A percentile compares a stretch with the other conserved stretches of the same genome.
phyloP scores from a whole-genome alignment of 2,888 invertebrate genomes.

The Lithosia quadra region DNA sequence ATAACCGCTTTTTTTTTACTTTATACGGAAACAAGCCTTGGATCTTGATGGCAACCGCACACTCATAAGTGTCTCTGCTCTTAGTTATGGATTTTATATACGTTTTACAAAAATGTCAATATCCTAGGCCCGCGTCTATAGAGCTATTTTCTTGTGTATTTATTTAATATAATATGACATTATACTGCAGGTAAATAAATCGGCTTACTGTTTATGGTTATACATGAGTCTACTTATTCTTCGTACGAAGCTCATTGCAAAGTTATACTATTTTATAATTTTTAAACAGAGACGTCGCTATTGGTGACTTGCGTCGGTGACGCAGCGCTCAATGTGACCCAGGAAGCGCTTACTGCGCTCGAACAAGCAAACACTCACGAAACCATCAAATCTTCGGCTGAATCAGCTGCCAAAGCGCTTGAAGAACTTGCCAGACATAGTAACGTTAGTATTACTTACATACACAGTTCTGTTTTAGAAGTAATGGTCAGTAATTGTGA shows the following conservation, averaged over 20 bases:
- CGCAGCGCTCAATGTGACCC: slow-evolving; percentile 70
- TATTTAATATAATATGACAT: background rate
- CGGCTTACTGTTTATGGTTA: background rate
- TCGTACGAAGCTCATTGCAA: background rate
- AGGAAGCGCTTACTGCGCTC: slow-evolving; percentile 68
- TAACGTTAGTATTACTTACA: slow-evolving; percentile 53
- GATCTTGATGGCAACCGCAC: too few species aligned
- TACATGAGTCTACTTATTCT: too few species aligned
- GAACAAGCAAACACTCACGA: slow-evolving; percentile 69
- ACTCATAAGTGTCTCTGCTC: background rate
- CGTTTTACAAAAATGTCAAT: background rate
- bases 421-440: slow-evolving; percentile 65
- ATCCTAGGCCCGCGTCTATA: background rate
- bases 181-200: background rate
- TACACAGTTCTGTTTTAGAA: too few species aligned
- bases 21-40: too few species aligned
- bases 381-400: slow-evolving; percentile 66
- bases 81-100: background rate
- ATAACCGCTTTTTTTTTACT: too few species aligned
- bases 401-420: slow-evolving; percentile 69
- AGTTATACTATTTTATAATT: background rate
- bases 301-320: slow-evolving; percentile 69
- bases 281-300: slow-evolving; percentile 51
- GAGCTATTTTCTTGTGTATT: too few species aligned
- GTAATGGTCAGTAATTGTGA: background rate